Base-by-base conservation (phyloP, 2,888 invertebrate genomes). In the Abrostola tripartita region DNA sequence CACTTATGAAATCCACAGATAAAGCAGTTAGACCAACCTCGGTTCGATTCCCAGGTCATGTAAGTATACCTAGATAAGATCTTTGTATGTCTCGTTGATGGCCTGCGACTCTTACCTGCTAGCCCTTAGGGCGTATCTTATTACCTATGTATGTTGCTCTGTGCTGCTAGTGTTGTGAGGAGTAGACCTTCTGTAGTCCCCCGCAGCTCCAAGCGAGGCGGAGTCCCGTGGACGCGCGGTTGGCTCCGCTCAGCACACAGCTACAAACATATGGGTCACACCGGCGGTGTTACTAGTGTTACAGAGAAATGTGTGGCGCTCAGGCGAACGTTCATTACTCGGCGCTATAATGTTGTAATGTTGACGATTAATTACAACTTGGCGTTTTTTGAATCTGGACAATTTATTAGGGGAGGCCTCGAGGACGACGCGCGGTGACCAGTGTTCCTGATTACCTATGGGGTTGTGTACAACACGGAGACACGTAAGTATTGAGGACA, bases 311-410 rank as follows among this genome's bases (percentile, higher is more conserved):
- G 75, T 68, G 64, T 61, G 67, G 54, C 64, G 69, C 68, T 59
- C 72, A 72, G 24, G 24, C 70, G 73, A 79, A 74, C 68, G 65
- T 75, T 59, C 77, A 81, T 82, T 78, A 81, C 74, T 79, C 76
- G 71, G 70, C 74, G 67, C 70, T 37, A 52, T 44, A 60, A 57
- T 63, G 63, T 52, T 71, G 56, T 75, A 74, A 74, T 70, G 52
- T 68, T 67, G 60, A 57, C 68, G 52, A 78, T 74, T 83, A 81
- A 83, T 81, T 80, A 76, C 82, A 38, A 62, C 53, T 64, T 74
- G 77, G 72, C 66, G 77, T 70, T 79, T 82, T 80, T 77, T 58
- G 35, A 76, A 78, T 62, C 63, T 42, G 37, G 54, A 67, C 61
- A 61, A 73, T 71, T 68, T 75, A 56, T 61, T 65, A 35, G 44